A percentile compares a stretch with the other conserved stretches of the same genome.
Evolutionary conservation across 2,888 invertebrate genomes (phyloP).

Genomic region (Cantharis lateralis): DNA sequence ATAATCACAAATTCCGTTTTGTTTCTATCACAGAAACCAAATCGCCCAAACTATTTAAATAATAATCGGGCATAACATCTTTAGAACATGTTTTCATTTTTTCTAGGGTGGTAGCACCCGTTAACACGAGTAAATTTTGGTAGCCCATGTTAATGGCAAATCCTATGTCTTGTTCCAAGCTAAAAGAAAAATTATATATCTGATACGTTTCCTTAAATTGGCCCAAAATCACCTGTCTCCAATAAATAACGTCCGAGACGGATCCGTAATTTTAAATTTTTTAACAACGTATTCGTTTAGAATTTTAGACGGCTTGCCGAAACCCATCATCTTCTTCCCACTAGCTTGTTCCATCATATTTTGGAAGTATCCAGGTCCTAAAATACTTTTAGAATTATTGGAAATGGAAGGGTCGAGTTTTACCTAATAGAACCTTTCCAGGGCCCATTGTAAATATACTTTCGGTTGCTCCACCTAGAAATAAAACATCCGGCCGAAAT

Average conservation of each 20-base stretch:
- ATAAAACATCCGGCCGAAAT: neutral
- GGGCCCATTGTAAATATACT: neutral
- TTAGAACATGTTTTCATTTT: neutral
- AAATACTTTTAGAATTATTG: neutral
- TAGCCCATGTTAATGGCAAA: neutral
- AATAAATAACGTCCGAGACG: neutral
- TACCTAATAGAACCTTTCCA: neutral
- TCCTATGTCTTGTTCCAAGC: neutral
- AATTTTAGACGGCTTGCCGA: neutral
- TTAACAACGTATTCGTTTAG: neutral
- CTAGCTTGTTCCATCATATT: neutral
- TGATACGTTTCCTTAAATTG: neutral
- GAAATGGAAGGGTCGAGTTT: neutral
- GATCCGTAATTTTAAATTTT: neutral
- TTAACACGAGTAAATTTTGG: neutral
- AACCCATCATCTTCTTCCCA: neutral
- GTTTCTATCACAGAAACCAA: conserved; percentile 29
- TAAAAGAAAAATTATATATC: neutral
- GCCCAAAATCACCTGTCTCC: neutral
- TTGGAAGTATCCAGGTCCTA: conserved; percentile 6
- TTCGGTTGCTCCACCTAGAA: neutral
- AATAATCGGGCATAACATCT: conserved; percentile 43
- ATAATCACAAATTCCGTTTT: neutral
- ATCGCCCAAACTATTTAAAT: conserved; percentile 46
- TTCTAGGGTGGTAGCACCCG: neutral